Evolutionary conservation across 1,140 invertebrate genomes (phyloP).

Genomic region (Papilio aristodemus): DNA sequence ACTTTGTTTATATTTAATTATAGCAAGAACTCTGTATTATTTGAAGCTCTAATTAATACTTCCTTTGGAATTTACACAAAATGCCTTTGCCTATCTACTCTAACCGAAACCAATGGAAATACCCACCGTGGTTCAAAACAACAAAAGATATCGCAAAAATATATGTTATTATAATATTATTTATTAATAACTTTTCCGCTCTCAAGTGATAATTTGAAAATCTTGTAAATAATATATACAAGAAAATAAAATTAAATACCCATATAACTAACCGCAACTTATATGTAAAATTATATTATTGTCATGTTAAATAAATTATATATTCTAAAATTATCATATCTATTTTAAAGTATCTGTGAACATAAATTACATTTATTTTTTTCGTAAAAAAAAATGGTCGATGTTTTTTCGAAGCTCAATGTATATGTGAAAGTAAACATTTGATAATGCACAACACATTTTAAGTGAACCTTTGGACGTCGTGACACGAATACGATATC

Average conservation of each 20-base stretch:
- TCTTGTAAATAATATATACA: background rate
- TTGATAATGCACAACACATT: background rate
- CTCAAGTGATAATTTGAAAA: background rate
- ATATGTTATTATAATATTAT: background rate
- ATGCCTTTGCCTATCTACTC: background rate
- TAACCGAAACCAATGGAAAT: conserved; percentile 14
- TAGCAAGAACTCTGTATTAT: too few relatives aligned
- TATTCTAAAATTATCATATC: too few relatives aligned
- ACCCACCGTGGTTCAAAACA: background rate
- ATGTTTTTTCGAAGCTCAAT: background rate
- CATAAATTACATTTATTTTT: too few relatives aligned
- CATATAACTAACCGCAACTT: background rate
- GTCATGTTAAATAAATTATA: too few relatives aligned
- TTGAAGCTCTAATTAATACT: background rate
- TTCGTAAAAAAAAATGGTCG: too few relatives aligned
- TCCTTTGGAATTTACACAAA: background rate
- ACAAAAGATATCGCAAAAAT: background rate
- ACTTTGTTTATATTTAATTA: too few relatives aligned
- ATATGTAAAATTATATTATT: too few relatives aligned
- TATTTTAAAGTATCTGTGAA: too few relatives aligned
- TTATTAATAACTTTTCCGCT: background rate
- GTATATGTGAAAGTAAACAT: background rate
- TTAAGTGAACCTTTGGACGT: background rate
- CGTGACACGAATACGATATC: conserved; percentile 6
- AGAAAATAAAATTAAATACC: background rate